phyloP scores from a whole-genome alignment of 2,797 vertebrate species.

The Sternarchorhynchus goeldii region DNA sequence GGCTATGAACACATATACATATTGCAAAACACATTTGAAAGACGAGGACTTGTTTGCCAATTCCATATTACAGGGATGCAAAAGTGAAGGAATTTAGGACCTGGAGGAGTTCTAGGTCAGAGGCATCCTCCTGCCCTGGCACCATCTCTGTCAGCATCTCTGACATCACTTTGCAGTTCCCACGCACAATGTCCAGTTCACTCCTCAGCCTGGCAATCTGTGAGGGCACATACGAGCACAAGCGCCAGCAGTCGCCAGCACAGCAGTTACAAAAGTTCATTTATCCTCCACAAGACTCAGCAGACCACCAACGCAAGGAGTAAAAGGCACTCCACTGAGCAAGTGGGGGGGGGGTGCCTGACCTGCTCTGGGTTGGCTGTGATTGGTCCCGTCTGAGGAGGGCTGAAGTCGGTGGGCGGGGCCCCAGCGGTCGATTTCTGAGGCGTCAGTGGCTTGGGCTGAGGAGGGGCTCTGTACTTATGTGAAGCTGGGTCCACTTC shows the following conservation, averaged over 20 bases:
- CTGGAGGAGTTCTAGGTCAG: conserved; percentile 87
- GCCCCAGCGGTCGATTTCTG: conserved; percentile 62
- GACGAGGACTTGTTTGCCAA: not conserved
- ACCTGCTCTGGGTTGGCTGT: conserved; percentile 92
- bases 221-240: not conserved
- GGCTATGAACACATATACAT: not conserved
- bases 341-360: conserved; percentile 41
- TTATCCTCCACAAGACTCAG: not conserved
- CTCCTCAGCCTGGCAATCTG: conserved; percentile 93
- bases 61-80: not conserved
- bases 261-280: not conserved
- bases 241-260: not conserved
- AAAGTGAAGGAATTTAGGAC: conserved; percentile 13
- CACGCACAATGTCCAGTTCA: conserved; percentile 93
- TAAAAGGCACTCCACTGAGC: not conserved
- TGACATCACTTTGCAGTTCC: conserved; percentile 98
- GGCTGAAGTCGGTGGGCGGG: conserved; percentile 63
- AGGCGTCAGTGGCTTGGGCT: conserved; percentile 68
- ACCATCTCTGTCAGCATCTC: conserved; percentile 99
- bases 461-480: conserved; percentile 79
- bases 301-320: not conserved
- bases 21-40: not conserved
- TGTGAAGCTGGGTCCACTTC: conserved; percentile 92
- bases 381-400: conserved; percentile 82
- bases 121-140: conserved; percentile 91